A percentile compares a stretch with the other conserved stretches of the same genome.
These are phyloP conservation scores for Enteromius radiatus DNA, from an alignment of 2,797 vertebrate genomes.

Conservation along the genomic window DNA sequence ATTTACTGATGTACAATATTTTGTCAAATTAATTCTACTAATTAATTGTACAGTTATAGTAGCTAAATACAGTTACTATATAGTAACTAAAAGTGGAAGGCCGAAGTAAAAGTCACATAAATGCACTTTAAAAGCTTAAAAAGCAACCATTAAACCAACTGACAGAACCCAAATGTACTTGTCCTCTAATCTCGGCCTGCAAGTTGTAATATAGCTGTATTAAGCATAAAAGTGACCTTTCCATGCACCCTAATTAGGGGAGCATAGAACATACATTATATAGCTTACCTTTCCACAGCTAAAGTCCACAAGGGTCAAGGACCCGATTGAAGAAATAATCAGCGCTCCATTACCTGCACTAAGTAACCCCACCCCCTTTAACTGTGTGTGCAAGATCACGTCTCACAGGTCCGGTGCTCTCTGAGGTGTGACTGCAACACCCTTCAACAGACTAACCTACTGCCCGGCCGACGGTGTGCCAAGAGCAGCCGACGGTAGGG, in stretches of 20 bases:
- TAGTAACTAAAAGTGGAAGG: not conserved
- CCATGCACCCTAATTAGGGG: not conserved
- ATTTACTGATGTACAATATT: not conserved
- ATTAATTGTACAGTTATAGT: not conserved
- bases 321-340: not conserved
- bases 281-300: conserved; percentile 45
- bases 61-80: too few species aligned
- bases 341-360: conserved; percentile 26
- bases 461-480: conserved; percentile 30
- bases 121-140: not conserved
- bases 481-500: conserved; percentile 27
- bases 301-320: conserved; percentile 25
- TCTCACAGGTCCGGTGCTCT: conserved; percentile 44
- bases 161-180: not conserved
- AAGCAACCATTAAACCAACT: not conserved
- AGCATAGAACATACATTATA: not conserved
- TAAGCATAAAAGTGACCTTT: not conserved
- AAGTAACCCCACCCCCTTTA: not conserved
- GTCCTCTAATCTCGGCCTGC: not conserved
- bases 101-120: not conserved
- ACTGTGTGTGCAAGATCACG: not conserved
- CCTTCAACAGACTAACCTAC: not conserved
- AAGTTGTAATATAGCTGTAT: not conserved
- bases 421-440: conserved; percentile 48
- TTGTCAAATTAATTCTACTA: not conserved